Evolutionary conservation across 2,113 vertebrate species (phyloP).

Genomic region (Callipepla californica): DNA sequence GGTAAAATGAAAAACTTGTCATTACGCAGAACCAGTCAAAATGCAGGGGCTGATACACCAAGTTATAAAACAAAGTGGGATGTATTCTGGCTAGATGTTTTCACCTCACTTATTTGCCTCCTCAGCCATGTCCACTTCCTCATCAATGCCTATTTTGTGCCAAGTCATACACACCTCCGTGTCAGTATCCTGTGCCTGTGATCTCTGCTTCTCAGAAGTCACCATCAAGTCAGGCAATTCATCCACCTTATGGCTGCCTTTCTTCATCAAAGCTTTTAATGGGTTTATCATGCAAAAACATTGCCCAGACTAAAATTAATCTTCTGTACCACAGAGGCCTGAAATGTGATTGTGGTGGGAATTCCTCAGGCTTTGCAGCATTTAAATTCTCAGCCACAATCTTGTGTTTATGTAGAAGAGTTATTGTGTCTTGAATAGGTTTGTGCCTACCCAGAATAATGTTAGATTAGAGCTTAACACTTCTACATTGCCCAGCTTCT

Average conservation of each 20-base stretch:
- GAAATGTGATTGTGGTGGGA: constrained; percentile 27
- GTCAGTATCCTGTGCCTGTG: neutral
- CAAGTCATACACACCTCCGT: neutral
- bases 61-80: neutral
- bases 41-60: accelerated
- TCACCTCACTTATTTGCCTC: neutral
- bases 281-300: constrained; percentile 26
- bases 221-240: neutral
- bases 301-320: constrained; percentile 26
- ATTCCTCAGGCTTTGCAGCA: neutral
- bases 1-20: neutral
- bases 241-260: neutral
- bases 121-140: neutral
- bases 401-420: neutral
- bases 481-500: neutral
- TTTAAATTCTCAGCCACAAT: constrained; percentile 51
- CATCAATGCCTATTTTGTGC: neutral
- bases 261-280: constrained; percentile 5
- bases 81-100: neutral
- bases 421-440: constrained; percentile 15
- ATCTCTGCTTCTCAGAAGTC: neutral
- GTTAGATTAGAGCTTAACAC: constrained; percentile 35
- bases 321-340: neutral
- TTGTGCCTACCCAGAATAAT: constrained; percentile 30
- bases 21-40: neutral